Conservation (phyloP, 2,888 invertebrate genomes). For the Diadegma fenestrale region DNA sequence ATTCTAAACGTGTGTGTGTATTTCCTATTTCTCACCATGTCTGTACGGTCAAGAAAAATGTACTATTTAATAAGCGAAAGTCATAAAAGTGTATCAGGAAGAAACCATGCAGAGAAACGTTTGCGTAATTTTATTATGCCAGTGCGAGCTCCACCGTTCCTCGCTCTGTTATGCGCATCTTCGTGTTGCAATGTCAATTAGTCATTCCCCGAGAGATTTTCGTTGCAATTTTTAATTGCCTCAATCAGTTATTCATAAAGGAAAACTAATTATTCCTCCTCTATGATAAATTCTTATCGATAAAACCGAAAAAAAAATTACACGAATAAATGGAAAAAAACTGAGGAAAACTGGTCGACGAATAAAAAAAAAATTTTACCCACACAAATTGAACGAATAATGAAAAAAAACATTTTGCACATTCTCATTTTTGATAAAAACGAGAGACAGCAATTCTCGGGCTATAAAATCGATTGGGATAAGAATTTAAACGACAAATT, state of each 20-base stretch:
- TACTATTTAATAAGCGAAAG: slow-evolving; percentile 49
- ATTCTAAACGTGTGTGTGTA: not conserved
- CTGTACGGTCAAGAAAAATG: not conserved
- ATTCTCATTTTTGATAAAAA: no score
- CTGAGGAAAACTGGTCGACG: not conserved
- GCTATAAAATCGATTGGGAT: no score
- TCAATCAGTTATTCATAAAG: not conserved
- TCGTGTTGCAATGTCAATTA: slow-evolving; percentile 13
- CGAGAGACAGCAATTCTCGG: no score
- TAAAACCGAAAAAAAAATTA: not conserved
- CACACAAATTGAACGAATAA: not conserved
- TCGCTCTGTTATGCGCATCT: slow-evolving; percentile 28
- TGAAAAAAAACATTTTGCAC: not conserved
- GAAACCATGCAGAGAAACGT: slow-evolving; percentile 15
- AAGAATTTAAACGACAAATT: no score
- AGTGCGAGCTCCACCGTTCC: not conserved
- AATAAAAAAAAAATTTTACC: not conserved
- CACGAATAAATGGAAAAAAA: no score
- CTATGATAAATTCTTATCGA: not conserved
- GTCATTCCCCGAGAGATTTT: slow-evolving; percentile 10
- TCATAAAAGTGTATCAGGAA: slow-evolving; percentile 51
- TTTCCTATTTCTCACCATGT: not conserved
- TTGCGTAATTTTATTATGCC: slow-evolving; percentile 45
- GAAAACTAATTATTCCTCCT: not conserved
- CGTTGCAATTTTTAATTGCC: not conserved